phyloP scores from a whole-genome alignment of 1,140 invertebrate species.

The Maconellicoccus hirsutus region DNA sequence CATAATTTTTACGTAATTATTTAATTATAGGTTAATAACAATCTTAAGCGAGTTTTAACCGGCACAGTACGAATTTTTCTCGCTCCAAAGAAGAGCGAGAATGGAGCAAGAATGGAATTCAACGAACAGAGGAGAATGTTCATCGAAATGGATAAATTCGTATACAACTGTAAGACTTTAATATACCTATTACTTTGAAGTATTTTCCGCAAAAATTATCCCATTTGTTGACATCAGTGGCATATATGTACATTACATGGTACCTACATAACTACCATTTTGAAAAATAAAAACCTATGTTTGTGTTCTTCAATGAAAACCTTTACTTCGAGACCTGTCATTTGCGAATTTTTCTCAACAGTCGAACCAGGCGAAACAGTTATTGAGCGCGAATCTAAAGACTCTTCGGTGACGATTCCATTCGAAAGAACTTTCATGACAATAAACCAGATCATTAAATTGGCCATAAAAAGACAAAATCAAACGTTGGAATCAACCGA shows the following conservation, averaged over 20 bases:
- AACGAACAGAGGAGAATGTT: constrained; percentile 40
- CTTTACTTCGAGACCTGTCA: no score
- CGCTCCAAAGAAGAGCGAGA: constrained; percentile 42
- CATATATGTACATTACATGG: no score
- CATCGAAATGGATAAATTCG: constrained; percentile 47
- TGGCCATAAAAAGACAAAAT: not conserved
- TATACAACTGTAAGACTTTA: constrained; percentile 38
- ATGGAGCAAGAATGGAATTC: constrained; percentile 37
- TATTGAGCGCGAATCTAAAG: constrained; percentile 40
- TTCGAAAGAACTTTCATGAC: constrained; percentile 49
- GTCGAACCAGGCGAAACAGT: constrained; percentile 43
- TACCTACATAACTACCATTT: no score
- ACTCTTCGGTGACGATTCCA: constrained; percentile 49
- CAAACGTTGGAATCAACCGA: constrained; percentile 32
- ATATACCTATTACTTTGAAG: no score
- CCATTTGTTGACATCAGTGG: no score
- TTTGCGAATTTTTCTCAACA: constrained; percentile 30
- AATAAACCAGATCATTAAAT: constrained; percentile 31
- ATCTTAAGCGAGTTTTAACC: constrained; percentile 30
- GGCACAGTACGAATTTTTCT: constrained; percentile 48
- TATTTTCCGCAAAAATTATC: no score
- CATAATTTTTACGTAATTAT: not conserved
- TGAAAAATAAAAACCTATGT: no score
- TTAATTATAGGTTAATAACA: constrained; percentile 31
- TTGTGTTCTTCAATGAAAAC: no score